Conservation (phyloP, 2,113 vertebrate species). For the Circaetus cinerascens region DNA sequence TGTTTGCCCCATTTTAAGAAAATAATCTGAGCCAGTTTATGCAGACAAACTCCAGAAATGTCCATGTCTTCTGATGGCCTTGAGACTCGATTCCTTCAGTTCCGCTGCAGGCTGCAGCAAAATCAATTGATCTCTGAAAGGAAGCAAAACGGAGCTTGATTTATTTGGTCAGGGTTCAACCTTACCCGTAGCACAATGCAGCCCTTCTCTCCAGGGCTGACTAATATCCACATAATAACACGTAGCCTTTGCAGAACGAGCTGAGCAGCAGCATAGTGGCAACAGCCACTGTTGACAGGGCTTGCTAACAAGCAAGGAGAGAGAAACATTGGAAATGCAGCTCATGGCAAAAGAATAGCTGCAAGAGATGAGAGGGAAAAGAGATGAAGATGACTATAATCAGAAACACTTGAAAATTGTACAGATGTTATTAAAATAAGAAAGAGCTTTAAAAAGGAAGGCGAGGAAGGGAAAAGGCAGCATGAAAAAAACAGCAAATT, state of each 20-base stretch:
- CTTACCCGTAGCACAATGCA: not conserved
- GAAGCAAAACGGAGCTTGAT: not conserved
- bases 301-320: not conserved
- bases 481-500: not conserved
- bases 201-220: not conserved
- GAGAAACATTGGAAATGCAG: not conserved
- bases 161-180: not conserved
- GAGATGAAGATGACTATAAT: not conserved
- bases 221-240: not conserved
- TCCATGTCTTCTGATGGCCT: not conserved
- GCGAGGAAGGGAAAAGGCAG: not conserved
- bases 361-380: not conserved
- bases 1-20: not conserved
- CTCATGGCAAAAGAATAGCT: not conserved
- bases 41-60: not conserved
- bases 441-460: not conserved
- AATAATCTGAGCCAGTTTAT: not conserved
- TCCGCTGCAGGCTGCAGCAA: not conserved
- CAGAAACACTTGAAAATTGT: not conserved
- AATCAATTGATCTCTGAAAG: not conserved
- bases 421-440: not conserved
- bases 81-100: not conserved
- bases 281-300: not conserved
- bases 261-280: not conserved
- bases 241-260: not conserved